Base-by-base conservation (phyloP, 2,888 invertebrate genomes). In the Temnothorax unifasciatus region DNA sequence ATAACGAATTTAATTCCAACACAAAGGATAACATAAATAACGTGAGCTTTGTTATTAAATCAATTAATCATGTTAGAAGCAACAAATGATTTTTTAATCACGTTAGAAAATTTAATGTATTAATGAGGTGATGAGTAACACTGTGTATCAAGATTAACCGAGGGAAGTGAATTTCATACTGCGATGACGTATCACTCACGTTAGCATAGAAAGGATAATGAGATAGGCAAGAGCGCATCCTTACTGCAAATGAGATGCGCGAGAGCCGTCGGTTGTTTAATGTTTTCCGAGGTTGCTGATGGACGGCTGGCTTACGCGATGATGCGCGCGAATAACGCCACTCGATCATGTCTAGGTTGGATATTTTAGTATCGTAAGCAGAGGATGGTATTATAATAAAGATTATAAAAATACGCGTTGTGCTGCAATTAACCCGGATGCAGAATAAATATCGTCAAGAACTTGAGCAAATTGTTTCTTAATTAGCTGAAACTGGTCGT, bases 161-260 rank as follows among this genome's bases (percentile, higher is more conserved):
- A 21, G 71, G 21, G 29, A 71, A 59, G n/a, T 25, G 47, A 71
- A 81, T 81, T 73, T 73, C 21, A 47, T 44, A 29, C 11, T 11
- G 38, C 79, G 73, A 71, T 81, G 79, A 81, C 73, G 47, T 59
- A 73, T 81, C 59, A 81, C 73, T 71, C 57, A 47, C 47, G 71
- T 71, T 79, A 71, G 63, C 63, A 25, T 76, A 38, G 79, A 47
- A 59, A 81, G 90, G 86, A 88, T 89, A 85, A 88, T 86, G 85
- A 84, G 90, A 89, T 88, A 68, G 88, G 47, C 82, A 85, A 82
- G 64, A 74, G 69, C 34, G 87, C 52, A 61, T 57, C 76, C 61
- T 81, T 73, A 75, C 13, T 52, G 68, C 50, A 64, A 69, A 84
- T 57, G 71, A 64, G 71, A 84, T 77, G 57, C 69, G 54, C 75